A percentile compares a stretch with the other conserved stretches of the same genome.
phyloP scores from a whole-genome alignment of 1,140 invertebrate species.

The Batillaria attramentaria region DNA sequence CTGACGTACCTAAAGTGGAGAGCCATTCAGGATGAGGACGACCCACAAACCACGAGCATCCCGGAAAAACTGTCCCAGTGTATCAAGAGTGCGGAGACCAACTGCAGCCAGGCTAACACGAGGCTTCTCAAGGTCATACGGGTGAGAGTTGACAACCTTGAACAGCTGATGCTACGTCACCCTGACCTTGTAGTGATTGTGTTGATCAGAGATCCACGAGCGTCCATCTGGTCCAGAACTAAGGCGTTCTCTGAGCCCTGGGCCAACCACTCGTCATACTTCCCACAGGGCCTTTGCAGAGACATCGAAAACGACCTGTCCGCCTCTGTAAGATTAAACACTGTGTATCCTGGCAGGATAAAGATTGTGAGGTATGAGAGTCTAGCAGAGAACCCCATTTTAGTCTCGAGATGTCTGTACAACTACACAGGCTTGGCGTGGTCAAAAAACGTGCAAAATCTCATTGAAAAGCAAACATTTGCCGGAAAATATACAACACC shows the following conservation, averaged over 20 bases:
- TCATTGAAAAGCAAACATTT: neutral
- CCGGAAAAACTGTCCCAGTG: neutral
- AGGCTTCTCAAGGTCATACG: constrained; percentile 18
- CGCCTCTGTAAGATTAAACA: neutral
- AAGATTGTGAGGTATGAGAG: constrained; percentile 6
- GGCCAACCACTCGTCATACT: neutral
- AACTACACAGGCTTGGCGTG: neutral
- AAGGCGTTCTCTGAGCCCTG: neutral
- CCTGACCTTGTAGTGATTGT: neutral
- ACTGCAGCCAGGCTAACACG: neutral
- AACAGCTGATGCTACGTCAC: neutral
- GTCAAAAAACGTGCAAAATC: neutral
- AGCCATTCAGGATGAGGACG: neutral
- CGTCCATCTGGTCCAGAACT: constrained; percentile 2
- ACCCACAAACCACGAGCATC: neutral
- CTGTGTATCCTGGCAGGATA: neutral
- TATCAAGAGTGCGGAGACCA: neutral
- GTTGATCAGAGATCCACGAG: constrained; percentile 1
- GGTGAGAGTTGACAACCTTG: neutral
- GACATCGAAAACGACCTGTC: neutral
- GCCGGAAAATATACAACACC: no score
- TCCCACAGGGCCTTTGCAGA: neutral
- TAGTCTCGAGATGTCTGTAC: neutral
- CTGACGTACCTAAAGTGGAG: neutral
- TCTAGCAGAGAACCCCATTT: neutral